These are phyloP conservation scores for Nipponacmea schrenckii DNA, from an alignment of 2,888 invertebrate genomes.

Conservation along the genomic window DNA sequence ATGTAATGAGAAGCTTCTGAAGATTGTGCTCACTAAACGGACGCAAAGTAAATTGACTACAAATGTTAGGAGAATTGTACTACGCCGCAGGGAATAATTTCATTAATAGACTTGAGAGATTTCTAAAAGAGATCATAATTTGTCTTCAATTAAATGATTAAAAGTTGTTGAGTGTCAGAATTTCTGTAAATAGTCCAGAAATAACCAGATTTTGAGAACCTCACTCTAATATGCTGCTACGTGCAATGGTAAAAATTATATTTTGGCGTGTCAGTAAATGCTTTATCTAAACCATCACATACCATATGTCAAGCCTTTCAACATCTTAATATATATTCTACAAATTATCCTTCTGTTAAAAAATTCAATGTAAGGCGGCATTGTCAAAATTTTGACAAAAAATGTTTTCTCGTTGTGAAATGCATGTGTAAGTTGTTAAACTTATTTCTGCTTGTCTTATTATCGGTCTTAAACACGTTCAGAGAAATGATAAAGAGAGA, in stretches of 20 bases:
- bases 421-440: background rate
- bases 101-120: conserved; percentile 17
- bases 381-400: conserved; percentile 9
- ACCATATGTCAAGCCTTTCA: conserved; percentile 8
- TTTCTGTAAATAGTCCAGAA: background rate
- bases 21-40: background rate
- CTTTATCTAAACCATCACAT: conserved; percentile 4
- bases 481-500: background rate
- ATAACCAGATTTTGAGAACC: background rate
- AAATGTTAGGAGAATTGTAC: conserved; percentile 13
- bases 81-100: conserved; percentile 5
- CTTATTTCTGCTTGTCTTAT: background rate
- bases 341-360: background rate
- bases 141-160: conserved; percentile 5
- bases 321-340: conserved; percentile 2
- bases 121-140: background rate
- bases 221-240: background rate
- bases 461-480: conserved; percentile 1
- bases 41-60: conserved; percentile 17
- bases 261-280: background rate
- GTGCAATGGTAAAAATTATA: background rate
- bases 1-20: background rate
- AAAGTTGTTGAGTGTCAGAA: conserved; percentile 3
- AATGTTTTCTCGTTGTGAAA: background rate
- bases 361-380: background rate